Conservation (phyloP, 2,113 vertebrate species). For the Taxidea taxus region DNA sequence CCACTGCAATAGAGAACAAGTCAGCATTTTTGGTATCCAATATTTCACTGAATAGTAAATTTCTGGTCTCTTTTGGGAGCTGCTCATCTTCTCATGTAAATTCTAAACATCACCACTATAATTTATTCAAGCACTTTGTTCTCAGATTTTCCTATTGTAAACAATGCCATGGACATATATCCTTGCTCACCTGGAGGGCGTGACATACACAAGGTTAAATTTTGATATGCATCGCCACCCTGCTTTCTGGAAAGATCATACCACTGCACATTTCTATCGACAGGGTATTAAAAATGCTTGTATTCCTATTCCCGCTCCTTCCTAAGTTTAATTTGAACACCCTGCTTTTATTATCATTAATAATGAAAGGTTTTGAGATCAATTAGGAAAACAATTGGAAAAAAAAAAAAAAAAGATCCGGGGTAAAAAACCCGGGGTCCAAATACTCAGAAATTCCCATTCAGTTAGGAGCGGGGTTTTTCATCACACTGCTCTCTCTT, state of each 20-base stretch:
- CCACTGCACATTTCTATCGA: not conserved
- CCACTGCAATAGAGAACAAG: not conserved
- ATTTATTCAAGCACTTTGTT: not conserved
- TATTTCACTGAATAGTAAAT: not conserved
- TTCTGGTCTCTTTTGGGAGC: not conserved
- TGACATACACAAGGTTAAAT: not conserved
- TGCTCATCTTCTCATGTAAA: not conserved
- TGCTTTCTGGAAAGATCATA: not conserved
- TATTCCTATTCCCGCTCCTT: not conserved
- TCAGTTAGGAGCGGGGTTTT: not conserved
- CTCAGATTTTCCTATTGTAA: not conserved
- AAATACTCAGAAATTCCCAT: not conserved
- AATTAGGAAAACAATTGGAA: not conserved
- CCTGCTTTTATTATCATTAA: constrained; percentile 12
- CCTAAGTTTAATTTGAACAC: not conserved
- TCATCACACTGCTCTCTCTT: not conserved
- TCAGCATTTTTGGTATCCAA: not conserved
- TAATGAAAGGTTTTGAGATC: not conserved
- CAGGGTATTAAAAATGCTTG: not conserved
- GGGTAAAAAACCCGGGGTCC: not conserved
- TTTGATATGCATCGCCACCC: not conserved
- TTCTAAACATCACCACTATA: not conserved
- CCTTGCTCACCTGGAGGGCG: not conserved
- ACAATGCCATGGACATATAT: not conserved
- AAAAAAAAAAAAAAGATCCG: not conserved